Evolutionary conservation across 2,888 invertebrate genomes (phyloP).

Genomic region (Mechanitis messenoides): DNA sequence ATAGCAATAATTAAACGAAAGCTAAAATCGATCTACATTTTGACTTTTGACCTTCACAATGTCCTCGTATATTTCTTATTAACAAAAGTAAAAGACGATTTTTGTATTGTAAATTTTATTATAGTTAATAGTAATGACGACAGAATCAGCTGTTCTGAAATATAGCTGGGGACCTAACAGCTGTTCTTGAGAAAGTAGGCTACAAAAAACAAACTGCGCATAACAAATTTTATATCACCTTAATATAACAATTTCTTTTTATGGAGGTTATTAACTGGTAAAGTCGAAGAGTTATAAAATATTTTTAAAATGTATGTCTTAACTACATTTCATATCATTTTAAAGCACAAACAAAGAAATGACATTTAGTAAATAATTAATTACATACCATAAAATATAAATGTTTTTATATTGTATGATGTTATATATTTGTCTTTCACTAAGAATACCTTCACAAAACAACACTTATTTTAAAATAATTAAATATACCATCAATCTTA

Average conservation of each 20-base stretch:
- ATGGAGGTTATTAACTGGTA: neutral
- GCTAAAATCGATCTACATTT: conserved; percentile 3
- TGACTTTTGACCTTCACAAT: conserved; percentile 1
- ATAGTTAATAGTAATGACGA: conserved; percentile 22
- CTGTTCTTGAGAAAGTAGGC: conserved; percentile 63
- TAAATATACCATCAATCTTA: conserved; percentile 43
- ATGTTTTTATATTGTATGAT: conserved; percentile 14
- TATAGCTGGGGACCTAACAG: conserved; percentile 62
- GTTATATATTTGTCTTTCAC: neutral
- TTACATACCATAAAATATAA: conserved; percentile 41
- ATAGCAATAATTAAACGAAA: neutral
- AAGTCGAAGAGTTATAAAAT: neutral
- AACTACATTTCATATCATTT: conserved; percentile 4
- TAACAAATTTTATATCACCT: conserved; percentile 9
- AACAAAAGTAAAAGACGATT: neutral
- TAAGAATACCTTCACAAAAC: conserved; percentile 9
- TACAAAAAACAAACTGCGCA: conserved; percentile 33
- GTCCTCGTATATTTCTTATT: neutral
- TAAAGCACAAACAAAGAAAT: conserved; percentile 32
- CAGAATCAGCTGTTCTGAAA: conserved; percentile 50
- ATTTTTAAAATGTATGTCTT: neutral
- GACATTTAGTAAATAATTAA: conserved; percentile 39
- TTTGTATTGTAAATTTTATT: too few relatives aligned
- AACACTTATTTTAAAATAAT: conserved; percentile 26
- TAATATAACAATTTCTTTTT: neutral